Base-by-base conservation (phyloP, 2,888 invertebrate genomes). In the Netelia fuscicornis region DNA sequence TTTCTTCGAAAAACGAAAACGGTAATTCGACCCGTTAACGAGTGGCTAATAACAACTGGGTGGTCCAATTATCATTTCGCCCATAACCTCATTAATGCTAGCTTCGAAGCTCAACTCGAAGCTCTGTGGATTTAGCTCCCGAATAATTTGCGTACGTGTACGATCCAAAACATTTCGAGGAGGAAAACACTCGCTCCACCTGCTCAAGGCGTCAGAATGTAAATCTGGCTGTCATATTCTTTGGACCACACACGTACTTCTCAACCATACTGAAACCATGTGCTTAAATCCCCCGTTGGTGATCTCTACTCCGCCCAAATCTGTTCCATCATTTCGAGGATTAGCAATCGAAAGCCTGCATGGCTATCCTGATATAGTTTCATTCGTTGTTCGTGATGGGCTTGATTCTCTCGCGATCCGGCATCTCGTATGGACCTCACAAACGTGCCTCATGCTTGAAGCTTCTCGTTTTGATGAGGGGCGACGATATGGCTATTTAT, bases 401-500 rank as follows among this genome's bases (percentile, higher is more conserved):
- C 25, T 80, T 44, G 48, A 56, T 30, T 79, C 56, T 23, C 23
- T 23, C 58, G 60, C 20, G 62, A 72, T 77, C 44, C 56, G 44
- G 20, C 37, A 9, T 76, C 58, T 30, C 23, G 20, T 10, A 8
- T 20, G 11, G 58, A 44, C 17, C 30, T 17, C 48, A 52, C 56
- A 52, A 25, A 65, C 48, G 44, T 58, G 17, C 37, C 71, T 56
- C 72, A n/a, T 37, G 20, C 44, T 71, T 56, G 10, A 13, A 48
- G 23, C 67, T 37, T 30, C 64, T 42, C 42, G 17, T 44, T 52
- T 58, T 65, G 81, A 70, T 72, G 75, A 75, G 58, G 64, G 30
- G 74, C 64, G 64, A 76, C 80, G 71, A 81, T 85, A 81, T 78
- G 64, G 70, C 78, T 81, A 60, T 81, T 85, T 78, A 72, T 65